Base-by-base conservation (phyloP, 2,888 invertebrate species). In the Fragum fragum region DNA sequence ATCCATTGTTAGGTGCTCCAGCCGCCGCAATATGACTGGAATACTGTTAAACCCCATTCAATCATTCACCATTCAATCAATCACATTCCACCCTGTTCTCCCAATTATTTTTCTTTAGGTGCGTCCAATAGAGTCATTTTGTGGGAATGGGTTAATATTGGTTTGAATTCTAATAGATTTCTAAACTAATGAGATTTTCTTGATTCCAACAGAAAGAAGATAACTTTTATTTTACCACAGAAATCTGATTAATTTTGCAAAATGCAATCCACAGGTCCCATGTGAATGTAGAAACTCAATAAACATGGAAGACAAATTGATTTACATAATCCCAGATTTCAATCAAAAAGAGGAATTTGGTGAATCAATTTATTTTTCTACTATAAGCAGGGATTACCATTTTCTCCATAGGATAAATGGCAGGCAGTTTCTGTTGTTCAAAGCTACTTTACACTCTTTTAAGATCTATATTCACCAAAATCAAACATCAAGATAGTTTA, bases 241-340 rank as follows among this genome's bases (percentile, higher is more conserved):
- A 47, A 47, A 47, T 47, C 47, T 47, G 47, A 47, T 47, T 47
- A 47, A 47, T 47, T 47, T 47, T n/a, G 47, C 47, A n/a, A n/a
- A 47, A 47, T 47, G 47, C 47, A 47, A 47, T 47, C 47, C 47
- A 47, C 47, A 47, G 47, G 47, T 47, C 47, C 47, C 47, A 18
- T 47, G 47, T 47, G 47, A 47, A 14, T 47, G 47, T 16, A 47
- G 47, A 47, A 47, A 47, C 47, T 47, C 47, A 47, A 47, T 47
- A 47, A 47, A 47, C 47, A 47, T 47, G 47, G 47, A 47, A 47
- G 47, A 47, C 47, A 47, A 47, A 47, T 47, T 47, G 47, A 47
- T 47, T 47, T 47, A 47, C 47, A 47, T 47, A 47, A 47, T 47
- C 47, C 47, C 47, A 47, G 47, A 47, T 47, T 47, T 47, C 47